Conservation (phyloP, 2,888 invertebrate genomes). For the Crocallis elinguaria region DNA sequence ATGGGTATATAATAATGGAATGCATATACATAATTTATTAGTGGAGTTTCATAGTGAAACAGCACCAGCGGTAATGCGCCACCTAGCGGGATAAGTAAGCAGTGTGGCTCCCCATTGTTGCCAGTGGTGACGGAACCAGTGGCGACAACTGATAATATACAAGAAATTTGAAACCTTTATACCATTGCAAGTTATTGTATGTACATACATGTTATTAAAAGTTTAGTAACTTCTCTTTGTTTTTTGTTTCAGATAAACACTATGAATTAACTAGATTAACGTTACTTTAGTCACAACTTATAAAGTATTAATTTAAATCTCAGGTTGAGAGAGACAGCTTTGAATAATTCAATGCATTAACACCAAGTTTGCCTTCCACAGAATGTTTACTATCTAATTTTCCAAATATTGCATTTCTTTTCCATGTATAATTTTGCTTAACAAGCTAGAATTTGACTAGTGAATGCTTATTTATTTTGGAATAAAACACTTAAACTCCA, state of each 20-base stretch:
- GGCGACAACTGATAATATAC: no score
- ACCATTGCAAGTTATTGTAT: no score
- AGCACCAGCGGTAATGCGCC: no score
- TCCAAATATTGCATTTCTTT: slow-evolving; percentile 14
- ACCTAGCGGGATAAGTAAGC: no score
- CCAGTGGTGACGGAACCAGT: no score
- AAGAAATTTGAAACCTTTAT: no score
- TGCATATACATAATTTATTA: no score
- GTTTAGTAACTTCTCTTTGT: background rate
- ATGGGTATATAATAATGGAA: no score
- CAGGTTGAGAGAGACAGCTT: slow-evolving; percentile 14
- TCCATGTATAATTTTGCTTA: slow-evolving; percentile 24
- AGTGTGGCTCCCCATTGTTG: no score
- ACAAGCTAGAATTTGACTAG: background rate
- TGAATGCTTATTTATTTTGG: slow-evolving; percentile 32
- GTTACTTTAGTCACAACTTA: slow-evolving; percentile 26
- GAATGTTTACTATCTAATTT: slow-evolving; percentile 2
- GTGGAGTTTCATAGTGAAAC: no score
- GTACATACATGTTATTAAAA: background rate
- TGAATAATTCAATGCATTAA: slow-evolving; percentile 14
- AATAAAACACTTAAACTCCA: slow-evolving; percentile 33
- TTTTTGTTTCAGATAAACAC: slow-evolving; percentile 82
- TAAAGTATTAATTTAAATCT: slow-evolving; percentile 29
- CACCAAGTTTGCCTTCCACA: slow-evolving; percentile 7
- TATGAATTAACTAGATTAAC: slow-evolving; percentile 57